Percentiles rank a stretch among this genome's conserved stretches.
phyloP scores from a whole-genome alignment of 2,113 vertebrate genomes.

The Phoxinus phoxinus region DNA sequence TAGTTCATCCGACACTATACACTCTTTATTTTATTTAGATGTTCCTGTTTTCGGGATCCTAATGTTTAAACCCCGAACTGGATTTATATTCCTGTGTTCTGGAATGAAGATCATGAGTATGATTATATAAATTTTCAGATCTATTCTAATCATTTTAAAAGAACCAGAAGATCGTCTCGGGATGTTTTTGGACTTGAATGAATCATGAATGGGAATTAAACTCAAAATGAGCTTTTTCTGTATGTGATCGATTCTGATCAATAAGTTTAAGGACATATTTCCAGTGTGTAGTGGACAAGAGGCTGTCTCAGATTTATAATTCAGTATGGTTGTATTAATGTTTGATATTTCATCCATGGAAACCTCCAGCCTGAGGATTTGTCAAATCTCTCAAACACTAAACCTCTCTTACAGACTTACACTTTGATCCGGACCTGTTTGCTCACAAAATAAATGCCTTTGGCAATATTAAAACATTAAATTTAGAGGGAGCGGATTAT shows the following conservation, averaged over 20 bases:
- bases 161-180: background rate
- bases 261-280: background rate
- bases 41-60: background rate
- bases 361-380: constrained; percentile 24
- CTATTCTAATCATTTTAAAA: background rate
- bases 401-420: constrained; percentile 30
- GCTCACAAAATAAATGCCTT: constrained; percentile 40
- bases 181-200: background rate
- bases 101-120: background rate
- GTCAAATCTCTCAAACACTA: constrained; percentile 24
- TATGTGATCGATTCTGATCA: background rate
- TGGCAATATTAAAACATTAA: constrained; percentile 19
- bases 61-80: background rate
- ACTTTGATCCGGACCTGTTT: constrained; percentile 33
- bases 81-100: background rate
- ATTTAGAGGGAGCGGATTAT: constrained; percentile 20
- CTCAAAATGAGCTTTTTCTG: background rate
- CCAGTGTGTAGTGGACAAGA: background rate
- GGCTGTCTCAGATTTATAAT: background rate
- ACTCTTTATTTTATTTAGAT: background rate
- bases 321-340: constrained; percentile 11
- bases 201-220: constrained; percentile 5
- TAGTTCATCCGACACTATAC: background rate
- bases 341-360: constrained; percentile 31
- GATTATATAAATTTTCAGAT: background rate